These are phyloP conservation scores for Tricholaema leucomelas DNA, from an alignment of 2,113 vertebrate genomes.

Conservation along the genomic window DNA sequence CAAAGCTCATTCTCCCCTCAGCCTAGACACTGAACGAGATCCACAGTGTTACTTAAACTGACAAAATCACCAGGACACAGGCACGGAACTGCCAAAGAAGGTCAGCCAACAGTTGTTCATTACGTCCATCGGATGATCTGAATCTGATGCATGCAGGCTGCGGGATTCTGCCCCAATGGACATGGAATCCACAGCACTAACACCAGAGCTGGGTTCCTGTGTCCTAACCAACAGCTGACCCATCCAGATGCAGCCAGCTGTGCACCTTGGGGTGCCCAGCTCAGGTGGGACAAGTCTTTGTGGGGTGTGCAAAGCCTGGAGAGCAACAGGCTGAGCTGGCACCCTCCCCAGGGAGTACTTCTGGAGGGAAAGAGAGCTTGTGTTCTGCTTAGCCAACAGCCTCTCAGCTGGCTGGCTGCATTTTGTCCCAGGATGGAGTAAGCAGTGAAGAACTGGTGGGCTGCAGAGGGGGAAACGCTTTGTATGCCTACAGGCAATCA, in stretches of 20 bases:
- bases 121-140: neutral
- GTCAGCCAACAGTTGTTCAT: neutral
- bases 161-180: neutral
- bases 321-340: neutral
- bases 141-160: neutral
- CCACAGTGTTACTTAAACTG: neutral
- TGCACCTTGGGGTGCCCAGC: neutral
- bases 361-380: neutral
- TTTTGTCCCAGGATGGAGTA: neutral
- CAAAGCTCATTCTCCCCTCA: neutral
- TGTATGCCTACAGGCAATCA: neutral
- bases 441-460: neutral
- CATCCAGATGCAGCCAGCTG: neutral
- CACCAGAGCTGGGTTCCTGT: neutral
- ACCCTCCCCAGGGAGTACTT: neutral
- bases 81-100: neutral
- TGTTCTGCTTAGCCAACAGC: too few relatives aligned
- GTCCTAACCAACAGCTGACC: neutral
- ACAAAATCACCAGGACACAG: neutral
- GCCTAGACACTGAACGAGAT: neutral
- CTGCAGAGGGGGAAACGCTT: neutral
- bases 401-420: neutral
- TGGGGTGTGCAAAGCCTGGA: neutral
- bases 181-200: neutral
- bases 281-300: neutral